Evolutionary conservation across 2,113 vertebrate genomes (phyloP).

Genomic region (Cygnus buccinator): DNA sequence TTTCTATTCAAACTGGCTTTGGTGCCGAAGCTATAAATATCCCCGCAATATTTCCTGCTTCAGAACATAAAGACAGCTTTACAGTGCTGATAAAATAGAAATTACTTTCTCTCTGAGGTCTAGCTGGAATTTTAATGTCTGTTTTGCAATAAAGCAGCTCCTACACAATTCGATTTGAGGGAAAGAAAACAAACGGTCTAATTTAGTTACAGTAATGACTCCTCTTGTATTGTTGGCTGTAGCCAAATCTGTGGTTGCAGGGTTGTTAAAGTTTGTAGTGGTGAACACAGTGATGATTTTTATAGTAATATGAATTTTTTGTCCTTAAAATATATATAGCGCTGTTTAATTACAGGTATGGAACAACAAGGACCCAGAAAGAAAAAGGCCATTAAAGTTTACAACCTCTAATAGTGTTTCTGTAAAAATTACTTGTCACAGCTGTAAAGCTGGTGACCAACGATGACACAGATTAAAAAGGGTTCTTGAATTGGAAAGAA

Average conservation of each 20-base stretch:
- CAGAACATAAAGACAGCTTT: slow-evolving; percentile 86
- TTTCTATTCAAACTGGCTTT: slow-evolving; percentile 85
- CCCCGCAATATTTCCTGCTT: slow-evolving; percentile 84
- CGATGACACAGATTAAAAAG: slow-evolving; percentile 63
- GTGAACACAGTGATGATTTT: slow-evolving; percentile 66
- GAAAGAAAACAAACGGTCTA: slow-evolving; percentile 84
- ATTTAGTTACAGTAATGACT: slow-evolving; percentile 86
- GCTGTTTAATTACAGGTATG: slow-evolving; percentile 59
- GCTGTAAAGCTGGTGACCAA: slow-evolving; percentile 68
- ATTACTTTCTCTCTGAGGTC: slow-evolving; percentile 87
- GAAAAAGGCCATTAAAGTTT: slow-evolving; percentile 73
- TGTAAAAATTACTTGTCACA: slow-evolving; percentile 69
- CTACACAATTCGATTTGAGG: slow-evolving; percentile 84
- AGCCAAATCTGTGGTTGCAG: slow-evolving; percentile 52
- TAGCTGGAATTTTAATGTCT: slow-evolving; percentile 88
- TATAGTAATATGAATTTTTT: slow-evolving; percentile 67
- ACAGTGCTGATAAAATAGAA: slow-evolving; percentile 88
- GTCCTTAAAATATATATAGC: slow-evolving; percentile 47
- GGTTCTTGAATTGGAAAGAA: slow-evolving; percentile 18
- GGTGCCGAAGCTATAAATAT: slow-evolving; percentile 84
- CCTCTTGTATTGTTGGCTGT: slow-evolving; percentile 74
- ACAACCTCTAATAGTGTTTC: slow-evolving; percentile 60
- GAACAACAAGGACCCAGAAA: background rate
- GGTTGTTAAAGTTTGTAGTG: slow-evolving; percentile 54
- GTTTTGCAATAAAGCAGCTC: slow-evolving; percentile 87